Evolutionary conservation across 2,888 invertebrate genomes (phyloP), one percentile per base, ranked within the genome.

Genomic region (Urechis unicinctus): DNA sequence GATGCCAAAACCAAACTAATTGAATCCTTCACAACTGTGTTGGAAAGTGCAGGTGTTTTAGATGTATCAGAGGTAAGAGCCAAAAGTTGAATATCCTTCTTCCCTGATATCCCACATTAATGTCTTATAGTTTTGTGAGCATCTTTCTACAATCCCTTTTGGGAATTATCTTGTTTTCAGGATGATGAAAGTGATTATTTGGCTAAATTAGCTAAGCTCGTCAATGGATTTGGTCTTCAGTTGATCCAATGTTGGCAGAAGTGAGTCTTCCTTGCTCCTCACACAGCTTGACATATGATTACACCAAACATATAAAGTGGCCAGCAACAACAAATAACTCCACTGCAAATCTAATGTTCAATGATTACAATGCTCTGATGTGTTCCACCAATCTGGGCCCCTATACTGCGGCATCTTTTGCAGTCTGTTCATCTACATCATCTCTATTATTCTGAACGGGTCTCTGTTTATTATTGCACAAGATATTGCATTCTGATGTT

Each of bases 151-250:
- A n/a, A n/a, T n/a, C 9, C 6, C 22, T 24, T 42, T 51, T 43
- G 13, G 5, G n/a, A 9, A 50, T 50, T 50, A 36, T 50, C 22
- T 9, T 41, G 21, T 50, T 41, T 22, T 5, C 60, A 81, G 79
- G 79, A 79, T 64, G 80, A 80, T 57, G 81, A 82, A 60, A 72
- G 75, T 36, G 82, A 82, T 56, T 82, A 79, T 64, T 63, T 81
- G 36, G 74, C 77, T 13, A 81, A 81, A 62, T 68, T 83, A 55
- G 77, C 81, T 2, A 77, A 78, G 56, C 69, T 83, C 28, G 72
- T 82, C 47, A 81, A 81, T 71, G 77, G 76, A 26, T 80, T 82
- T 67, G 82, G 82, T 9, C 68, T 77, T 3, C 78, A 79, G 52
- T 71, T 82, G 17, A 77, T 81, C 41, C 68, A 74, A 21, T 70